Evolutionary conservation across 2,888 invertebrate genomes (phyloP).

Genomic region (Xestoiulus laeticollis): DNA sequence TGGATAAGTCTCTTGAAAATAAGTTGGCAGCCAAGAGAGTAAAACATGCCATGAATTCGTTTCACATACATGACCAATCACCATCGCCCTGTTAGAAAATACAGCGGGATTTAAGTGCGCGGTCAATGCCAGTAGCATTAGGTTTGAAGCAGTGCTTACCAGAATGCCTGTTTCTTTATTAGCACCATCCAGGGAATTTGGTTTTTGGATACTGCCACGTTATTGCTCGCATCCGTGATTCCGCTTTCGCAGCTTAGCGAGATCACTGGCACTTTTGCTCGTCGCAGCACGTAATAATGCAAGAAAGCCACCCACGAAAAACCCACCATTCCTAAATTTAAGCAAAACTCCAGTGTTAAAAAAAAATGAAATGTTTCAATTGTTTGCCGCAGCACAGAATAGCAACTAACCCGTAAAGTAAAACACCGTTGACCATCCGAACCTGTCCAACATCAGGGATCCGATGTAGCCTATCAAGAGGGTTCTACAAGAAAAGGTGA

Average conservation of each 20-base stretch:
- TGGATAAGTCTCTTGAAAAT: slow-evolving; percentile 76
- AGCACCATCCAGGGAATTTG: slow-evolving; percentile 72
- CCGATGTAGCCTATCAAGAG: slow-evolving; percentile 74
- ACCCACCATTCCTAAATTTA: slow-evolving; percentile 67
- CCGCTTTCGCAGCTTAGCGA: not conserved
- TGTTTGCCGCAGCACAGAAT: not conserved
- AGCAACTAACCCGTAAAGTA: slow-evolving; percentile 69
- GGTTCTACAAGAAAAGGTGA: slow-evolving; percentile 64
- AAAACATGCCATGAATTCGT: slow-evolving; percentile 78
- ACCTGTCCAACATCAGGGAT: slow-evolving; percentile 72
- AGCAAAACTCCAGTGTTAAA: too few relatives aligned
- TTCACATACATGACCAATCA: slow-evolving; percentile 76
- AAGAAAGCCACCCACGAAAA: slow-evolving; percentile 70
- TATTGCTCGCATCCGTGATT: not conserved
- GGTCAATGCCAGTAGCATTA: not conserved
- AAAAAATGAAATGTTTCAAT: too few relatives aligned
- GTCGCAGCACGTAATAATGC: slow-evolving; percentile 68
- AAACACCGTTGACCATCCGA: slow-evolving; percentile 75
- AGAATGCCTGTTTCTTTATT: slow-evolving; percentile 71
- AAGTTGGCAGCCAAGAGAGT: slow-evolving; percentile 78
- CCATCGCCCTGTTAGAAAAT: slow-evolving; percentile 70
- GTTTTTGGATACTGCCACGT: slow-evolving; percentile 59
- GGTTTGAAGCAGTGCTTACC: slow-evolving; percentile 65
- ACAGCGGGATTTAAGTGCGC: not conserved
- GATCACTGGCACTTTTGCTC: slow-evolving; percentile 53